Evolutionary conservation across 2,113 vertebrate species (phyloP).

Genomic region (Sakesphorus luctuosus): DNA sequence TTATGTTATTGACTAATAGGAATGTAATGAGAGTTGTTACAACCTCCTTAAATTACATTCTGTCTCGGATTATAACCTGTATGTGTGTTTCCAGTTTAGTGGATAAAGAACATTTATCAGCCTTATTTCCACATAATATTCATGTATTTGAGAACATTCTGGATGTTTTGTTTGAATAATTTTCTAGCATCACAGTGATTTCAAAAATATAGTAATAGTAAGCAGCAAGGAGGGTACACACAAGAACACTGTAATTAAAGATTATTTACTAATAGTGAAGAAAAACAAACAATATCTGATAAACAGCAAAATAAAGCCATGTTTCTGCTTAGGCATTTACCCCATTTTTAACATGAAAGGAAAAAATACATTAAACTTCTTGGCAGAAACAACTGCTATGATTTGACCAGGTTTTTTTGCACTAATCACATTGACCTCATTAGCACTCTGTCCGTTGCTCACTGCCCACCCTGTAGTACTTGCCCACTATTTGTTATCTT

Average conservation of each 20-base stretch:
- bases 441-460: not conserved
- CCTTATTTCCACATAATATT: not conserved
- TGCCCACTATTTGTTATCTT: not conserved
- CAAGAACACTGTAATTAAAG: not conserved
- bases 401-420: not conserved
- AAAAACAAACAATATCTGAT: not conserved
- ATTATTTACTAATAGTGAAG: not conserved
- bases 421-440: not conserved
- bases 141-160: not conserved
- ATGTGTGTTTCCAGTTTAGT: not conserved
- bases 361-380: not conserved
- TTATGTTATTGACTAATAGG: not conserved
- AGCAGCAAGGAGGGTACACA: not conserved
- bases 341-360: not conserved
- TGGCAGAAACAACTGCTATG: not conserved
- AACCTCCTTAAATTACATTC: not conserved
- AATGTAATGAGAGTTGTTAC: not conserved
- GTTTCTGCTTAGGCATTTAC: not conserved
- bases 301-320: not conserved
- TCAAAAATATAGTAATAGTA: not conserved
- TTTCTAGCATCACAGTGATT: not conserved
- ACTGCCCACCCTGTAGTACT: not conserved
- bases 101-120: slow-evolving; percentile 16
- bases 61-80: not conserved
- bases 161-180: not conserved